Evolutionary conservation across 2,888 invertebrate species (phyloP).

Genomic region (Diplolepis rosae): DNA sequence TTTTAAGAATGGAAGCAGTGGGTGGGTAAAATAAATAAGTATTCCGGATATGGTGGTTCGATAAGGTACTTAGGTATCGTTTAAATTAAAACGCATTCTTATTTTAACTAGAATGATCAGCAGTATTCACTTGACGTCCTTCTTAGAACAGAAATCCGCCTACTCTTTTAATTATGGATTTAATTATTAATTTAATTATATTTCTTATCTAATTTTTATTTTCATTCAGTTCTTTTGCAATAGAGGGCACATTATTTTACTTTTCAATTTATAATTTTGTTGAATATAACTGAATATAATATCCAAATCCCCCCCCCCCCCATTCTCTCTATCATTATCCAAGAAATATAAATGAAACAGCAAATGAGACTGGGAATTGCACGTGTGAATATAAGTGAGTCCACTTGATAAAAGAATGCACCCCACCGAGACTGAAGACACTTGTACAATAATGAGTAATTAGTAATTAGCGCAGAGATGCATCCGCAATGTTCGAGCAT

Average conservation of each 20-base stretch:
- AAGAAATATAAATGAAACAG: conserved; percentile 8
- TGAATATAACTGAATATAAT: too few relatives aligned
- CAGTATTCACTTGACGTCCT: background rate
- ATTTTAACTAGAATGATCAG: background rate
- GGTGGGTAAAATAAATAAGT: background rate
- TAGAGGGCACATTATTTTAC: too few relatives aligned
- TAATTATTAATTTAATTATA: too few relatives aligned
- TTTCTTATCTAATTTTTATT: too few relatives aligned
- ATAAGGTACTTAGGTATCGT: background rate
- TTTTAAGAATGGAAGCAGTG: background rate
- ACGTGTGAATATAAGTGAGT: background rate
- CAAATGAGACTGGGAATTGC: conserved; percentile 12
- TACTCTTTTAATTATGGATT: too few relatives aligned
- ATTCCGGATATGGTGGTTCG: background rate
- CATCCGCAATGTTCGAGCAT: conserved; percentile 42
- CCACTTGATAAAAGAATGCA: conserved; percentile 23
- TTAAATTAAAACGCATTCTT: background rate
- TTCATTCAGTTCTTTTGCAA: too few relatives aligned
- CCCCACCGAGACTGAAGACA: conserved; percentile 27
- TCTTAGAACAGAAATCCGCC: background rate
- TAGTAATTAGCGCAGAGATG: conserved; percentile 56
- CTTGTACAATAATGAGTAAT: conserved; percentile 59
- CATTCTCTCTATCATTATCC: background rate
- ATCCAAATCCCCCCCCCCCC: background rate
- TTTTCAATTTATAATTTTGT: too few relatives aligned